Base-by-base conservation (phyloP, 2,888 invertebrate species). In the Podotricha telesiphe region DNA sequence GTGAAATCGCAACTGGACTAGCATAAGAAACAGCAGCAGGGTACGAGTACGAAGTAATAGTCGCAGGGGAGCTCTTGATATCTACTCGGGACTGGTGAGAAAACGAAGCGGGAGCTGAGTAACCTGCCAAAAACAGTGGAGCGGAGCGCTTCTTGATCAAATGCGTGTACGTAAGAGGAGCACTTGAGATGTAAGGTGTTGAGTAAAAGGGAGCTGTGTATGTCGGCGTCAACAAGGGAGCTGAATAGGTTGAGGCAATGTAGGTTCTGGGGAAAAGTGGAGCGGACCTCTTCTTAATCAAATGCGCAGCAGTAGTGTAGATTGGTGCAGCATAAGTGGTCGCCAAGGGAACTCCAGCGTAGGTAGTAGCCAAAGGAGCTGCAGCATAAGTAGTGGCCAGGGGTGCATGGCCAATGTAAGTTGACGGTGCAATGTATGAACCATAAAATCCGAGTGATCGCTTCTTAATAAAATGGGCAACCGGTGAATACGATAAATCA, bases 71-170 rank as follows among this genome's bases (percentile, higher is more conserved):
- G 40, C 77, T 75, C 11, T 81, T 79, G 67, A 80, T 71, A 65
- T 86, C 86, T 37, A 86, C 75, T 70, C 86, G 80, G 47, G 84
- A 83, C 71, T 84, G 83, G n/a, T 79, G 79, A 5, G 85, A 82
- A 71, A 77, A 79, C 2, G 86, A 74, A 15, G 83, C 73, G 19
- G 86, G 84, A 13, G 84, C 81, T 15, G 83, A 61, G 75, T 81
- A 80, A 5, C 85, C 66, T 61, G 77, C 74, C 20, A 75, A 45
- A 40, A 80, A 68, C 20, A 81, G 70, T 59, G 77, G 78, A 58
- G 80, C 82, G 8, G 86, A 86, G 5, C 86, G 81, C 74, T 88
- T 86, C 79, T 88, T 87, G 67, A 88, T 88, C 19, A 83, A 79
- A 68, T 87, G 86, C 7, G 82, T 70, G 70, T 79, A 82, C 58